Conservation (phyloP, 2,113 vertebrate genomes). For the Rhinichthys klamathensis region DNA sequence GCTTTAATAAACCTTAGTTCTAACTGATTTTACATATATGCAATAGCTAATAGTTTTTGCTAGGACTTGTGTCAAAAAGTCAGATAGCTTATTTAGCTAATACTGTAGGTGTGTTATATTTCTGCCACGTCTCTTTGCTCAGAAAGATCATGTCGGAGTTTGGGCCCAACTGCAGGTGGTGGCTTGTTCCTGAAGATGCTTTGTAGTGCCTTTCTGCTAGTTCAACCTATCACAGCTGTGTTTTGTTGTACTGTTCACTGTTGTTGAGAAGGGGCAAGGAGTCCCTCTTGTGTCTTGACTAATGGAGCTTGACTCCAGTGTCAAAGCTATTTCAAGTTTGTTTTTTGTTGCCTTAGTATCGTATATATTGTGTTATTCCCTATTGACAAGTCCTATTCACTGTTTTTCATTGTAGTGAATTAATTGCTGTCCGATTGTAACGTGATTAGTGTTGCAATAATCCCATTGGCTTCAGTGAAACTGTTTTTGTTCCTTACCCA, state of each 20-base stretch:
- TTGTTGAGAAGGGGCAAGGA: neutral
- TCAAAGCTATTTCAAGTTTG: constrained; percentile 3
- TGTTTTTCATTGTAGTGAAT: constrained; percentile 57
- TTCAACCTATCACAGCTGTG: constrained; percentile 66
- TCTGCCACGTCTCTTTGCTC: constrained; percentile 62
- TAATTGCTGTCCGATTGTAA: constrained; percentile 52
- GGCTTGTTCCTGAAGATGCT: constrained; percentile 49
- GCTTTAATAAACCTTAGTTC: neutral
- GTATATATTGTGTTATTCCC: constrained; percentile 49
- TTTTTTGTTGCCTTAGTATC: constrained; percentile 33
- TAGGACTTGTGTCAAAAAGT: neutral
- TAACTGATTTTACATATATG: neutral
- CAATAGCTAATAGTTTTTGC: neutral
- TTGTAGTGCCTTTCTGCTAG: constrained; percentile 56
- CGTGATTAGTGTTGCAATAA: constrained; percentile 48
- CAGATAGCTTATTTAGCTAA: neutral
- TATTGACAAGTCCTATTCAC: constrained; percentile 42
- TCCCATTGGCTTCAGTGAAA: constrained; percentile 53
- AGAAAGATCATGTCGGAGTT: constrained; percentile 70
- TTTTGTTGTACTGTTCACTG: constrained; percentile 42
- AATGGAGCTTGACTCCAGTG: constrained; percentile 40
- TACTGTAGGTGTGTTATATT: neutral
- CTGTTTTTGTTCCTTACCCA: constrained; percentile 25
- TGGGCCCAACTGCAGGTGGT: constrained; percentile 31
- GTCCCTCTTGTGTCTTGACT: constrained; percentile 61